These are phyloP conservation scores for Stercorarius parasiticus DNA, from an alignment of 2,113 vertebrate species.

Conservation along the genomic window DNA sequence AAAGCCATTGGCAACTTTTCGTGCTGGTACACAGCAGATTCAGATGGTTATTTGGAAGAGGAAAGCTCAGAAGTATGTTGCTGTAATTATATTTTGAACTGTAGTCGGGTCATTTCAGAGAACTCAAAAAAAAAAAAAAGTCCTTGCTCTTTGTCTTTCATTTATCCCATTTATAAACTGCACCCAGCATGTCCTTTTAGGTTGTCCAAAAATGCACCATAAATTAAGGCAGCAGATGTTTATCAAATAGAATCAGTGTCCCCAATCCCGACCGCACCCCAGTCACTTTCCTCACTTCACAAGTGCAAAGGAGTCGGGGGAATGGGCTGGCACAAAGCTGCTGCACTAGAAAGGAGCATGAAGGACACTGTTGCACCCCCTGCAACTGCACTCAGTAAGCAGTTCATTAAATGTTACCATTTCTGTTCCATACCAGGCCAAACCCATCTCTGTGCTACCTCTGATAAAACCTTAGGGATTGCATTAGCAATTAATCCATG, in stretches of 20 bases:
- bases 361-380: not conserved
- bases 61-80: not conserved
- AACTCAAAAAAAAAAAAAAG: not conserved
- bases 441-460: not conserved
- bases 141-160: not conserved
- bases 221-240: conserved; percentile 12
- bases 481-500: not conserved
- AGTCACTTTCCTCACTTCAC: not conserved
- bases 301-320: not conserved
- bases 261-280: not conserved
- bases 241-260: not conserved
- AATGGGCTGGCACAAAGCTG: not conserved
- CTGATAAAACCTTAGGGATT: not conserved
- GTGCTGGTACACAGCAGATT: not conserved
- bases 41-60: not conserved
- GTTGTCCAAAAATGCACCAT: not conserved
- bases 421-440: not conserved
- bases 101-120: not conserved
- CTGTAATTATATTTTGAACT: not conserved
- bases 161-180: not conserved
- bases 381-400: not conserved
- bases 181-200: not conserved
- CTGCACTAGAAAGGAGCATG: not conserved
- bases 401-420: not conserved
- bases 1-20: not conserved